phyloP scores from a whole-genome alignment of 2,888 invertebrate genomes.

The Platerodrilus igneus region DNA sequence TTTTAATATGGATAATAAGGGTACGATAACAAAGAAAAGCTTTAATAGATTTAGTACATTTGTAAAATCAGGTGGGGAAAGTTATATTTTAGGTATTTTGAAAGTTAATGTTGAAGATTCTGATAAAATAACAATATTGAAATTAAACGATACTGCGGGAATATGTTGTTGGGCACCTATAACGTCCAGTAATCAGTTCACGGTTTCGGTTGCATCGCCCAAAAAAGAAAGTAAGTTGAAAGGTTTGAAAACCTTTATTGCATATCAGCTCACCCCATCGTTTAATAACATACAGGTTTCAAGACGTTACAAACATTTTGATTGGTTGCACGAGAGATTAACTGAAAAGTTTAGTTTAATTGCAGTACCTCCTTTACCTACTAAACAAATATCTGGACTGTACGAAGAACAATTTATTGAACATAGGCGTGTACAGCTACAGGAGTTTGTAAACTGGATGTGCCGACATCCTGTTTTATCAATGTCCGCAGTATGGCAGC shows the following conservation, averaged over 20 bases:
- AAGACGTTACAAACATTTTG: constrained; percentile 96
- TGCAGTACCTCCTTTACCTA: constrained; percentile 94
- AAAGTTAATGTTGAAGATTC: constrained; percentile 64
- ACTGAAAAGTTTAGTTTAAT: constrained; percentile 91
- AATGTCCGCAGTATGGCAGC: constrained; percentile 88
- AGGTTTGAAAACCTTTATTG: constrained; percentile 95
- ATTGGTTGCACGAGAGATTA: constrained; percentile 94
- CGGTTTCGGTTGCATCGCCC: constrained; percentile 86
- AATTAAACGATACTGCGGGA: constrained; percentile 63
- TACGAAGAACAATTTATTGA: constrained; percentile 98
- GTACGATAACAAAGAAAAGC: constrained; percentile 67
- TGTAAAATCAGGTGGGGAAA: constrained; percentile 86
- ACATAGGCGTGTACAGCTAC: constrained; percentile 87
- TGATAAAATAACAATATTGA: constrained; percentile 69
- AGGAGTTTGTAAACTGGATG: constrained; percentile 95
- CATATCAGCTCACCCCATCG: constrained; percentile 92
- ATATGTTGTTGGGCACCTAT: constrained; percentile 74
- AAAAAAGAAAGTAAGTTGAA: constrained; percentile 97
- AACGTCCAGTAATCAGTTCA: constrained; percentile 60
- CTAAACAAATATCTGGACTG: constrained; percentile 94
- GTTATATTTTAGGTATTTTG: constrained; percentile 76
- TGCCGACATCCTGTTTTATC: constrained; percentile 94
- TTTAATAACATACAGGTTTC: constrained; percentile 91
- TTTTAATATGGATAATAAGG: constrained; percentile 54
- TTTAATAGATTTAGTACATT: constrained; percentile 81